Evolutionary conservation across 2,888 invertebrate species (phyloP), one percentile per base, ranked within the genome.

Genomic region (Drosophila neonasuta): DNA sequence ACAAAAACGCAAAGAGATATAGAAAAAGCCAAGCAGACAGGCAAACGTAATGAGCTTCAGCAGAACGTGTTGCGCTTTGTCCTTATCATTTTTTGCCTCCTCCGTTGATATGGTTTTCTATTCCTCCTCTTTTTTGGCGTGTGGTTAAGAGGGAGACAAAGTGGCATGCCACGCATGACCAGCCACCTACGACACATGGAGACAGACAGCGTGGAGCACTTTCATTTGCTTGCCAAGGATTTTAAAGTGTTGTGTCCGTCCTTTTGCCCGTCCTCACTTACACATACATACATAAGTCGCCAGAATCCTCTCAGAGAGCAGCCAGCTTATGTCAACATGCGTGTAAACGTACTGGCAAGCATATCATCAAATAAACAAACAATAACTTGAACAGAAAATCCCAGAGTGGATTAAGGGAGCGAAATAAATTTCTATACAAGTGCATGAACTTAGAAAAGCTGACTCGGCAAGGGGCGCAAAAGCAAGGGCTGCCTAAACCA

Each of bases 11-110:
- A 48, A 7, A 36, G 20, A 36, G n/a, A 24, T 10, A 32, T 32
- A 32, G 32, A 10, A 32, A 32, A 32, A 46, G 15, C 9, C 15
- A 45, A 17, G 32, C 34, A 36, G 24, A 13, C n/a, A 30, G 36
- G 34, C 48, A 61, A 75, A 61, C 68, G 68, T 74, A 75, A 74
- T 75, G 74, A 74, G 76, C 71, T 74, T 58, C 71, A 52, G 48
- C 45, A 41, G 36, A 75, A 74, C 71, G 76, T 74, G 71, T 74
- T 74, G 76, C 71, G 74, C 74, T 68, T 58, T 71, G 68, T 75
- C 51, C 60, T 30, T 39, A 51, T 29, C 48, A 34, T 51, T 55
- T 42, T 55, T 50, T 46, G 13, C 17, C 32, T 6, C 29, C 10
- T 20, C 3, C 11, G 15, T 30, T 52, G 3, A 8, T 30, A 20